phyloP scores from a whole-genome alignment of 2,797 vertebrate species.

The Tarsius wallacei region DNA sequence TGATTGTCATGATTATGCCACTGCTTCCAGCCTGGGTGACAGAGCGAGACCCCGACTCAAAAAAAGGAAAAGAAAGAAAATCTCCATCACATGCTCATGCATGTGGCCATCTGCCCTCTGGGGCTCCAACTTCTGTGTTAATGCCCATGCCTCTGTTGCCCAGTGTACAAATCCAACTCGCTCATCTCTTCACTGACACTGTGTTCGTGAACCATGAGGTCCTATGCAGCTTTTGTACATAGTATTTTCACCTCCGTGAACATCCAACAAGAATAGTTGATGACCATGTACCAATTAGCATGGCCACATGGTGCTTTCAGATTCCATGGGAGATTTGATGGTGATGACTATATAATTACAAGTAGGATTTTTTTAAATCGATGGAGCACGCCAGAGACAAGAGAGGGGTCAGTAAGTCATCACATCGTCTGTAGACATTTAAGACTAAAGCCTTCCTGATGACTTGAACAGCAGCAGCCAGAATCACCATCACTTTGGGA shows the following conservation, averaged over 20 bases:
- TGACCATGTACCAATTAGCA: background rate
- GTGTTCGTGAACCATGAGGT: background rate
- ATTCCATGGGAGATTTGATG: background rate
- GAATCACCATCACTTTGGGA: background rate
- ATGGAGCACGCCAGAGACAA: background rate
- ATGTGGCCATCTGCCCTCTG: background rate
- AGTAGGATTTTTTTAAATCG: background rate
- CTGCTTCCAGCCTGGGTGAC: no score
- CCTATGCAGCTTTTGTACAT: background rate
- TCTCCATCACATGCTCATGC: background rate
- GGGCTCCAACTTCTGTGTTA: background rate
- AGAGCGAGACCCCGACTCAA: no score
- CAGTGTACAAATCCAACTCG: background rate
- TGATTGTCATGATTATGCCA: no score
- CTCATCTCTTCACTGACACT: background rate
- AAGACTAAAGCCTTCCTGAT: background rate
- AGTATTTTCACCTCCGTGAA: background rate
- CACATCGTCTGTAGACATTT: background rate
- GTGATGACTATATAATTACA: background rate
- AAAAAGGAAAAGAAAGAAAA: no score
- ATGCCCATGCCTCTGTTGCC: background rate
- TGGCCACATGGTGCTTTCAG: background rate
- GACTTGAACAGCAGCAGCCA: background rate
- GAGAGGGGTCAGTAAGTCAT: background rate
- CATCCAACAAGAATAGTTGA: background rate